Evolutionary conservation across 2,797 vertebrate species (phyloP).

Genomic region (Pristis pectinata): DNA sequence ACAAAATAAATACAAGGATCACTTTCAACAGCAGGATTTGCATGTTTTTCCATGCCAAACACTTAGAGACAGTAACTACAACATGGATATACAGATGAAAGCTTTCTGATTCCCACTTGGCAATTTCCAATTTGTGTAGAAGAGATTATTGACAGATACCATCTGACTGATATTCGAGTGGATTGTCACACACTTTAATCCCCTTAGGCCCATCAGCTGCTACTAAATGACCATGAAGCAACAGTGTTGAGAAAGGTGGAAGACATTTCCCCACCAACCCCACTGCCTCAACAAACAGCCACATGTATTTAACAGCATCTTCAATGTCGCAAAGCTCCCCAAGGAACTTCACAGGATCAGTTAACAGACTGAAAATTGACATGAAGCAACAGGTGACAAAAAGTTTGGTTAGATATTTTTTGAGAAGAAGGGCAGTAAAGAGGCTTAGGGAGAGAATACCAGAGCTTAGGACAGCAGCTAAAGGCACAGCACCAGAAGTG

Average conservation of each 20-base stretch:
- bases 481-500: too few relatives aligned
- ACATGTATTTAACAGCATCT: too few relatives aligned
- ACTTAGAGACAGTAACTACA: neutral
- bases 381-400: too few relatives aligned
- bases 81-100: neutral
- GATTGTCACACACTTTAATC: slow-evolving; percentile 39
- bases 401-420: too few relatives aligned
- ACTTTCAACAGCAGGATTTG: neutral
- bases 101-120: neutral
- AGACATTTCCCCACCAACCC: too few relatives aligned
- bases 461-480: neutral
- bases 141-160: neutral
- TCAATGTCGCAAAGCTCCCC: too few relatives aligned
- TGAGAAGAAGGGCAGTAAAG: neutral
- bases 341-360: neutral
- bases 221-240: neutral
- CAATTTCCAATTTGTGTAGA: neutral
- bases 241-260: neutral
- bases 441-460: too few relatives aligned
- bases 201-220: neutral
- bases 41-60: neutral
- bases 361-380: too few relatives aligned
- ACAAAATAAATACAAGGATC: neutral
- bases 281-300: too few relatives aligned
- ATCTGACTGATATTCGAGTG: neutral